Conservation (phyloP, 2,113 vertebrate species). For the Acanthisitta chloris region DNA sequence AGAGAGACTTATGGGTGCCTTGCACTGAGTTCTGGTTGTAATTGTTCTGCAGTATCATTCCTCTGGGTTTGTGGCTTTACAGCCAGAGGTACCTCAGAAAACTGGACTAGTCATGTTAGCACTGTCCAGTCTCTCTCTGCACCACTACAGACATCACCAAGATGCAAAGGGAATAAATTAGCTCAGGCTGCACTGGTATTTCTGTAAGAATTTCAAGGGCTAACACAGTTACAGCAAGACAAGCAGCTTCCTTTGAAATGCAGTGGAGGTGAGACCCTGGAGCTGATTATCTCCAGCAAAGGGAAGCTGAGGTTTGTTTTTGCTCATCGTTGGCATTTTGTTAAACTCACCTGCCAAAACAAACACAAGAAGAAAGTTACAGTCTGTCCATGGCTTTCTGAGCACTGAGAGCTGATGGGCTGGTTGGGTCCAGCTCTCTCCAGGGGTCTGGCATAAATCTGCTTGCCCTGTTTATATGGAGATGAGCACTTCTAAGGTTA, state of each 20-base stretch:
- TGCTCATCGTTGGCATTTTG: not conserved
- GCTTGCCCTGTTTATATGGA: not conserved
- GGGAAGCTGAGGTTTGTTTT: not conserved
- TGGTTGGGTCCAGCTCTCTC: not conserved
- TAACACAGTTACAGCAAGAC: not conserved
- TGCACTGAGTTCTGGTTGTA: not conserved
- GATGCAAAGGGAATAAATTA: not conserved
- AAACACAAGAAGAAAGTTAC: not conserved
- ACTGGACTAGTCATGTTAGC: not conserved
- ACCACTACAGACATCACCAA: not conserved
- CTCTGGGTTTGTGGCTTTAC: not conserved
- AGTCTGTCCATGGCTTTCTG: not conserved
- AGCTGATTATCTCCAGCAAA: not conserved
- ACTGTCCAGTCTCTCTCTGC: not conserved
- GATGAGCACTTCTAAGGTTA: not conserved
- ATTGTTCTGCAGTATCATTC: not conserved
- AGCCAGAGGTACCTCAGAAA: not conserved
- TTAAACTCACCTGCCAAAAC: not conserved
- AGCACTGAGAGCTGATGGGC: not conserved
- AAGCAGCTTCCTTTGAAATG: not conserved
- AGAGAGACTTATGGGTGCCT: not conserved
- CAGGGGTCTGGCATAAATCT: not conserved
- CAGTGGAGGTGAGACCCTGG: not conserved
- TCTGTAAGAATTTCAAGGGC: not conserved
- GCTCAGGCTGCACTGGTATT: not conserved